Evolutionary conservation across 37 sponge, comb jelly and placozoan species (phyloP).

Genomic region (Petrosia ficiformis): DNA sequence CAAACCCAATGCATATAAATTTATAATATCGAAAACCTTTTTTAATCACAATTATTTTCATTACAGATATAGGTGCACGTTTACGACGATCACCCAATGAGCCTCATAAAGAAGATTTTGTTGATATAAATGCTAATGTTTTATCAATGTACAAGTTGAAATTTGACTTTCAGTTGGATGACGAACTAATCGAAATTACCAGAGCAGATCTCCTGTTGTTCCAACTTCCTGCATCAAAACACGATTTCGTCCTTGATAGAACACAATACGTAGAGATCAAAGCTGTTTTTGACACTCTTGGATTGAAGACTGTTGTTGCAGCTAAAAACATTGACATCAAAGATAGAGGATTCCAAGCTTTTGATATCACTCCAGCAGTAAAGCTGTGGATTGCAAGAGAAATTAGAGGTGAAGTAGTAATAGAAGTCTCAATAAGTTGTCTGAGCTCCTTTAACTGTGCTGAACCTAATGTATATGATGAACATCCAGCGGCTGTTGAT

Average conservation of each 20-base stretch:
- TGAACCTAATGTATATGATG: neutral
- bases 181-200: slow-evolving; percentile 10
- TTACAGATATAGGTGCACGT: no score
- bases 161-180: slow-evolving; percentile 24
- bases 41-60: no score
- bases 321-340: slow-evolving; percentile 12
- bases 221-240: slow-evolving; percentile 22
- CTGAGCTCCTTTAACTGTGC: slow-evolving; percentile 19
- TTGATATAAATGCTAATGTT: no score
- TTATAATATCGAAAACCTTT: no score
- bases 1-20: no score
- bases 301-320: slow-evolving; percentile 8
- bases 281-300: slow-evolving; percentile 13
- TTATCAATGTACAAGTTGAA: slow-evolving; percentile 11
- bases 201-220: slow-evolving; percentile 56
- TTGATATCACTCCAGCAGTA: slow-evolving; percentile 42
- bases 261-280: slow-evolving; percentile 41
- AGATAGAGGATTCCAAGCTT: slow-evolving; percentile 23
- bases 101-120: no score
- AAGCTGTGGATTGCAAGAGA: slow-evolving; percentile 33
- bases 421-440: slow-evolving; percentile 52
- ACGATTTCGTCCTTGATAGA: neutral
- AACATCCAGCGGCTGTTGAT: neutral
- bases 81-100: no score
- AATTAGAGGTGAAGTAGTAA: slow-evolving; percentile 3